phyloP scores from a whole-genome alignment of 2,797 vertebrate species.

The Lindbergichthys nudifrons region DNA sequence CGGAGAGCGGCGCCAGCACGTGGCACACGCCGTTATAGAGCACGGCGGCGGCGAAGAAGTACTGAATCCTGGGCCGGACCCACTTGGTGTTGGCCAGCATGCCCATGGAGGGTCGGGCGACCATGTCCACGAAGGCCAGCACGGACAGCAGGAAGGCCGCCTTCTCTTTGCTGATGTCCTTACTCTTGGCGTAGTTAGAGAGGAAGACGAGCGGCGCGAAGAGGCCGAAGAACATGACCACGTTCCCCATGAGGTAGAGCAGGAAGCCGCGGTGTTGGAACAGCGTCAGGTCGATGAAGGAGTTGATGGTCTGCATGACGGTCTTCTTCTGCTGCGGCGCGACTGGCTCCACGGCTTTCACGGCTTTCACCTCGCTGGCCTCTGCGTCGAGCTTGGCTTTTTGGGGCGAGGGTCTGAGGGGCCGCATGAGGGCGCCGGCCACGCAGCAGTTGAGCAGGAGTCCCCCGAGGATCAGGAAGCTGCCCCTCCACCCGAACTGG shows the following conservation, averaged over 20 bases:
- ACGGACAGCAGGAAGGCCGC: conserved; percentile 95
- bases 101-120: conserved; percentile 97
- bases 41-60: conserved; percentile 92
- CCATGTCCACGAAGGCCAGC: conserved; percentile 96
- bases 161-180: conserved; percentile 89
- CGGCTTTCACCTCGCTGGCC: background rate
- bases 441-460: conserved; percentile 96
- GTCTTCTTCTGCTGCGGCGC: conserved; percentile 78
- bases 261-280: conserved; percentile 96
- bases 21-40: conserved; percentile 94
- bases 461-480: conserved; percentile 95
- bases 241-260: conserved; percentile 93
- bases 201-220: conserved; percentile 96
- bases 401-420: conserved; percentile 88
- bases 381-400: conserved; percentile 59
- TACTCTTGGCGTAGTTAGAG: conserved; percentile 94
- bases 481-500: conserved; percentile 94
- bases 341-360: conserved; percentile 21
- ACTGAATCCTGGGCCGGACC: conserved; percentile 93
- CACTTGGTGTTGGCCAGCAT: conserved; percentile 94
- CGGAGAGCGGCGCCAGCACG: conserved; percentile 87
- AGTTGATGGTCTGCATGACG: conserved; percentile 88
- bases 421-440: conserved; percentile 95
- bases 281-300: conserved; percentile 93
- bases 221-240: conserved; percentile 96